Conservation (phyloP, 2,113 vertebrate species). For the Thryonomys swinderianus region DNA sequence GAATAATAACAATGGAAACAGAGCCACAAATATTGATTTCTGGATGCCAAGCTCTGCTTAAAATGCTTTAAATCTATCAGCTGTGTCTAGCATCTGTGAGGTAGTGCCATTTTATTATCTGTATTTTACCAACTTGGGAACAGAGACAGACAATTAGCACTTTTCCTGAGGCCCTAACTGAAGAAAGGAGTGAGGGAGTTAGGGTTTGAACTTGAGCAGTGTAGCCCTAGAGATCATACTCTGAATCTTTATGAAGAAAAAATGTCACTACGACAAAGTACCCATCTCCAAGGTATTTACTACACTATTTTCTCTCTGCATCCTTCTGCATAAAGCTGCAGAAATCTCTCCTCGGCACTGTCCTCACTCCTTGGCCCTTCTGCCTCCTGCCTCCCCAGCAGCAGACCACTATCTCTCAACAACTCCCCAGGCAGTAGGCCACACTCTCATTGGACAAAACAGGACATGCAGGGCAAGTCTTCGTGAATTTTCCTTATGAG, state of each 20-base stretch:
- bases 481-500: background rate
- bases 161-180: background rate
- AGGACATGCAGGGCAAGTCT: background rate
- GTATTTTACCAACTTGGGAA: background rate
- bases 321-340: background rate
- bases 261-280: background rate
- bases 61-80: constrained; percentile 34
- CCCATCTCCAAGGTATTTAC: background rate
- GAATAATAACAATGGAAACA: constrained; percentile 35
- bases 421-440: background rate
- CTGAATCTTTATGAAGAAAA: background rate
- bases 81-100: background rate
- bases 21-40: constrained; percentile 25
- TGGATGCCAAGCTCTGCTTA: background rate
- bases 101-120: background rate
- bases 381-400: background rate
- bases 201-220: background rate
- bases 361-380: background rate
- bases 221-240: background rate
- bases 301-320: background rate
- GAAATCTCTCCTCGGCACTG: background rate
- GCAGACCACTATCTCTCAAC: background rate
- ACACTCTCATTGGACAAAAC: background rate
- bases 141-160: background rate
- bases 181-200: background rate